Base-by-base conservation (phyloP, 2,797 vertebrate genomes). In the Siniperca undulata region DNA sequence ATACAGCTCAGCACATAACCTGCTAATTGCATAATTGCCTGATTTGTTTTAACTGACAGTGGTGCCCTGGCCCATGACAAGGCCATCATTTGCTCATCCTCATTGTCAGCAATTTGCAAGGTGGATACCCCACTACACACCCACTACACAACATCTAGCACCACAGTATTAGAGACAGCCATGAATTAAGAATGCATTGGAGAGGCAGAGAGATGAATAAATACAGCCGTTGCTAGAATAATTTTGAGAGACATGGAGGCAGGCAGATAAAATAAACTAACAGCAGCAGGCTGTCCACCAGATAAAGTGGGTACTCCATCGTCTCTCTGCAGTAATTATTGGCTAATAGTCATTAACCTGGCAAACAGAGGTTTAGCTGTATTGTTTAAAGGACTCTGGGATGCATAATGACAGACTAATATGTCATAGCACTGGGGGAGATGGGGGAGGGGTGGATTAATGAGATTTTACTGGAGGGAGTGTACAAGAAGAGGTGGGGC, bases 341-440 rank as follows among this genome's bases (percentile, higher is more conserved):
- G 97, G 97, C 97, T 99, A 99, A 99, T 99, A 98, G 98, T 99
- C 98, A 98, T 99, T 99, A 99, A 99, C 98, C 98, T 98, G 97
- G 92, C 97, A 99, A 98, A 98, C 97, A 97, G 97, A 98, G 97
- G 97, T 98, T 99, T 98, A 97, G 97, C 96, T 96, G 96, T 97
- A 97, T 98, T 98, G 97, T 98, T 98, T 97, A 97, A 97, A 97
- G 97, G 97, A 98, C 97, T 98, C 96, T 96, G 96, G 97, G 97
- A 98, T 98, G 97, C 96, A 95, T 98, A 98, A 99, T 99, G 98
- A 99, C 98, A 99, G 97, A 97, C 97, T 98, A 98, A 99, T 99
- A 98, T 98, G 98, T 99, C 98, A 99, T 97, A 98, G 97, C 96
- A 92, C 96, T 96, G 95, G 97, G 97, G 97, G 96, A 95, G 83